phyloP scores from a whole-genome alignment of 2,797 vertebrate species.

The Coregonus suidteri region DNA sequence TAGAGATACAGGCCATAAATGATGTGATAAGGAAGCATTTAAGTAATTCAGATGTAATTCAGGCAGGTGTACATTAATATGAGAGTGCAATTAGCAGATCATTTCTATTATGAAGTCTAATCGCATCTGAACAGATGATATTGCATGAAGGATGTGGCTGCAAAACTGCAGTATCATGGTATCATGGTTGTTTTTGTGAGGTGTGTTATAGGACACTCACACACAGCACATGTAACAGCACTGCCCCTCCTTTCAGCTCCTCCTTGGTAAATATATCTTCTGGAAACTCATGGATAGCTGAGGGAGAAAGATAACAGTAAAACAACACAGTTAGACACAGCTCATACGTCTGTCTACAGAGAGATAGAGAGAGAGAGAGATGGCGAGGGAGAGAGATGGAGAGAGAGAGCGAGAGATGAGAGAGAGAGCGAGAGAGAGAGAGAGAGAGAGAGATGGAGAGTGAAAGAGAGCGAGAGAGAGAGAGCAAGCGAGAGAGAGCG shows the following conservation, averaged over 20 bases:
- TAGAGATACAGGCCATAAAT: background rate
- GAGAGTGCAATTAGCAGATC: background rate
- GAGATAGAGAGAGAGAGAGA: no score
- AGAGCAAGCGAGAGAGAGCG: no score
- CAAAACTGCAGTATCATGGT: background rate
- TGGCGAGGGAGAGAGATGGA: no score
- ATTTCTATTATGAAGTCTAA: background rate
- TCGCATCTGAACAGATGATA: background rate
- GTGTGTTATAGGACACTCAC: constrained; percentile 63
- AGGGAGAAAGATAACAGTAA: background rate
- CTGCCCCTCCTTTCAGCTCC: constrained; percentile 74
- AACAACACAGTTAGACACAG: background rate
- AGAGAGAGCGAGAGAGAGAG: no score
- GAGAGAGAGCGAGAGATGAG: no score
- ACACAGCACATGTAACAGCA: constrained; percentile 76
- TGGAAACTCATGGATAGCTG: constrained; percentile 82
- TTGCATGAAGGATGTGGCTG: background rate
- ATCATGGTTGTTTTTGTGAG: background rate
- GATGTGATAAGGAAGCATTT: background rate
- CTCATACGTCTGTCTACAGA: background rate
- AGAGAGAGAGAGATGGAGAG: no score
- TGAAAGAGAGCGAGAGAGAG: no score
- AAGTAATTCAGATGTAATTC: background rate
- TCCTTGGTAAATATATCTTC: constrained; percentile 79
- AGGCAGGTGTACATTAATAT: background rate